phyloP scores from a whole-genome alignment of 1,140 invertebrate species.

The Anthonomus grandis region DNA sequence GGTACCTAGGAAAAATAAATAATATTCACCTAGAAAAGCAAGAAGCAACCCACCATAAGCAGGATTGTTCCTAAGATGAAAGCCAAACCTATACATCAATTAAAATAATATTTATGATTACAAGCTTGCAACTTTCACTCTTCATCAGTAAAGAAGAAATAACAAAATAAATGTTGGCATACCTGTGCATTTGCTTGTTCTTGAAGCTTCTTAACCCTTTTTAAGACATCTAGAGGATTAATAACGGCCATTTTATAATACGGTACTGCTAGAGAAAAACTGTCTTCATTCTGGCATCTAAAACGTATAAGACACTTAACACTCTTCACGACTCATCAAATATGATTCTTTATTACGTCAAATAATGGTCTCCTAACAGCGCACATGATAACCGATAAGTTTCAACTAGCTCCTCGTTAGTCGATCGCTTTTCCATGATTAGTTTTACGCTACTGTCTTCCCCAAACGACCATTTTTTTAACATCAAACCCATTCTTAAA shows the following conservation, averaged over 20 bases:
- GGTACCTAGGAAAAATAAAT: too few relatives aligned
- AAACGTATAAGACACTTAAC: slow-evolving; percentile 1
- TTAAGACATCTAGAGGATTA: slow-evolving; percentile 52
- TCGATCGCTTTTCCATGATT: slow-evolving; percentile 35
- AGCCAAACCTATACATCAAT: too few relatives aligned
- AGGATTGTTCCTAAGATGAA: too few relatives aligned
- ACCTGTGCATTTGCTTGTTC: slow-evolving; percentile 40
- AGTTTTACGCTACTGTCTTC: slow-evolving; percentile 35
- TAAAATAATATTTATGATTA: too few relatives aligned
- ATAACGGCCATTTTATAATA: slow-evolving; percentile 61
- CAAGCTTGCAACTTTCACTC: background rate
- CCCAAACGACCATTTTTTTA: slow-evolving; percentile 41
- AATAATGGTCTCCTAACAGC: slow-evolving; percentile 62
- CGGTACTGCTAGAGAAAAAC: slow-evolving; percentile 57
- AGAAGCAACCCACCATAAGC: too few relatives aligned
- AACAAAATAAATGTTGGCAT: slow-evolving; percentile 1
- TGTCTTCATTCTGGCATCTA: slow-evolving; percentile 46
- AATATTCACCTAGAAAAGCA: too few relatives aligned
- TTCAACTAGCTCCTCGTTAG: slow-evolving; percentile 51
- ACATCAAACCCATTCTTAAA: slow-evolving; percentile 52
- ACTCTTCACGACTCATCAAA: background rate
- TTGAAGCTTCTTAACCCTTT: slow-evolving; percentile 46
- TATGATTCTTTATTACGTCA: too few relatives aligned
- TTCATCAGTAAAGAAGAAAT: background rate
- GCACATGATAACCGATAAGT: slow-evolving; percentile 60